Evolutionary conservation across 2,888 invertebrate species (phyloP).

Genomic region (Myopa testacea): DNA sequence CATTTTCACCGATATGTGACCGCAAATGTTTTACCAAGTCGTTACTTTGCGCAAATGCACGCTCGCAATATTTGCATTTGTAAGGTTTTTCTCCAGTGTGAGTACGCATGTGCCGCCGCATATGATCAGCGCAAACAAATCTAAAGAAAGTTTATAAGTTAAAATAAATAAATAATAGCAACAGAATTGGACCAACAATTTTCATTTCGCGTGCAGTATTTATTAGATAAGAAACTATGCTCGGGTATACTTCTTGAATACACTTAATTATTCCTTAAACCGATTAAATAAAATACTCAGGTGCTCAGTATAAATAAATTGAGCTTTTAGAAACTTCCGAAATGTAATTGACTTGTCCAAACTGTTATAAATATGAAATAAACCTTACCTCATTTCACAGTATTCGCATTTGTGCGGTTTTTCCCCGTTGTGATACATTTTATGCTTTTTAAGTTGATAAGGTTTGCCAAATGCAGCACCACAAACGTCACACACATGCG

Average conservation of each 20-base stretch:
- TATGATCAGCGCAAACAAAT: constrained; percentile 71
- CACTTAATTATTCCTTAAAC: too few species aligned
- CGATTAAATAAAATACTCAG: too few species aligned
- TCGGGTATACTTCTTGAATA: too few species aligned
- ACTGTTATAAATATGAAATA: constrained; percentile 10
- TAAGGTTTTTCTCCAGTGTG: constrained; percentile 70
- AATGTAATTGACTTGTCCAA: neutral
- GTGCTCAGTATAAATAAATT: neutral
- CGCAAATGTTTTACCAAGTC: constrained; percentile 66
- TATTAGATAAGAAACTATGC: too few species aligned
- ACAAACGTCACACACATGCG: constrained; percentile 75
- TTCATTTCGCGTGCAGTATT: too few species aligned
- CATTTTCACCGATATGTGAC: constrained; percentile 71
- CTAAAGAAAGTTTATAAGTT: constrained; percentile 55
- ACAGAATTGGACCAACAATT: too few species aligned
- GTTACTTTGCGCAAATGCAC: constrained; percentile 54
- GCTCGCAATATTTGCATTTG: constrained; percentile 51
- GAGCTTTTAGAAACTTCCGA: neutral
- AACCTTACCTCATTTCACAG: constrained; percentile 53
- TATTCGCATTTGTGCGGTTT: constrained; percentile 55
- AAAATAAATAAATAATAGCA: neutral
- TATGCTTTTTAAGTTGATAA: constrained; percentile 74
- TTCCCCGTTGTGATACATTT: constrained; percentile 75
- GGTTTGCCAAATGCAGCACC: constrained; percentile 72
- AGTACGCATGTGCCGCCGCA: constrained; percentile 72